Conservation (phyloP, 2,797 vertebrate genomes). For the Acanthurus tractus region DNA sequence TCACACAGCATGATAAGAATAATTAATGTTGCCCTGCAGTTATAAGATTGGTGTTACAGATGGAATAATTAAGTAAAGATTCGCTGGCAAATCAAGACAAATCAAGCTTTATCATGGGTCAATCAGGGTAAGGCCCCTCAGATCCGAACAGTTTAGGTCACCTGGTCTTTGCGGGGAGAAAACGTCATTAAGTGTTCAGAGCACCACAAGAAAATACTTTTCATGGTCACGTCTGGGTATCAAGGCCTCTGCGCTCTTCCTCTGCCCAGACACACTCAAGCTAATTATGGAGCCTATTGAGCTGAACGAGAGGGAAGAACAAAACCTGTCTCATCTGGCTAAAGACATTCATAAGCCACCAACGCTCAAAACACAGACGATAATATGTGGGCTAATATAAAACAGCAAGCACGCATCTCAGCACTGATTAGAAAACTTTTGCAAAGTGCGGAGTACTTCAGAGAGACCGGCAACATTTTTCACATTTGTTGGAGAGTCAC, state of each 20-base stretch:
- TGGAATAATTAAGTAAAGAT: background rate
- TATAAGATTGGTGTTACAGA: background rate
- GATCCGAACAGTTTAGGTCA: constrained; percentile 53
- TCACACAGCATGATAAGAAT: background rate
- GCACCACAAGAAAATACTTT: constrained; percentile 62
- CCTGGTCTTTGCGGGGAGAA: constrained; percentile 32
- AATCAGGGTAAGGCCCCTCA: constrained; percentile 55
- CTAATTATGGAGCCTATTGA: constrained; percentile 71
- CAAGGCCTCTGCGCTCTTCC: constrained; percentile 52
- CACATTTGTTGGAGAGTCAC: constrained; percentile 31
- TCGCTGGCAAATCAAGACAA: constrained; percentile 34
- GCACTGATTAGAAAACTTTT: constrained; percentile 61
- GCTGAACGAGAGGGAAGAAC: constrained; percentile 60
- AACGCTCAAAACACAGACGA: constrained; percentile 16
- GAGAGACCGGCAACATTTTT: constrained; percentile 3
- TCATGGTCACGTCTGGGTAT: constrained; percentile 69
- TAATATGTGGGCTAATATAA: constrained; percentile 36
- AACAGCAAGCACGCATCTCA: constrained; percentile 17
- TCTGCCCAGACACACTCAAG: constrained; percentile 63
- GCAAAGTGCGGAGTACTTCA: constrained; percentile 32
- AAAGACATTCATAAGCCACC: constrained; percentile 55
- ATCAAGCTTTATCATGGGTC: constrained; percentile 58
- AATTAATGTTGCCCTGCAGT: background rate
- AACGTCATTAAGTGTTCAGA: constrained; percentile 68
- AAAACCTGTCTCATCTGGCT: constrained; percentile 67